Percentiles rank a stretch among this genome's conserved stretches.
Conservation (phyloP, 2,113 vertebrate species). For the Muntiacus muntjak region DNA sequence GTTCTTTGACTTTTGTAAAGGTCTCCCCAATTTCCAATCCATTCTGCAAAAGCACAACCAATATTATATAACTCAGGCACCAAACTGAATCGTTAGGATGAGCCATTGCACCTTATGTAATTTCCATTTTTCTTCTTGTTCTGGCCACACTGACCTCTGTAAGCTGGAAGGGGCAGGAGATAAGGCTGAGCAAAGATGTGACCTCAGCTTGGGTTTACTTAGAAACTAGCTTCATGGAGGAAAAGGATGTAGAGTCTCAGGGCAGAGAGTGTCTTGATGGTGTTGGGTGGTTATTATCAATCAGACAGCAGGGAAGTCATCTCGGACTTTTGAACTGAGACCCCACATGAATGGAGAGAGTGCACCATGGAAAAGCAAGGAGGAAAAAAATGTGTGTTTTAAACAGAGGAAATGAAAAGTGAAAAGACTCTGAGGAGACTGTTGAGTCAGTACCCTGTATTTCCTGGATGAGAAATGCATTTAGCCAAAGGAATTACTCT, state of each 20-base stretch:
- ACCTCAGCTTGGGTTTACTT: neutral
- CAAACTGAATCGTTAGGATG: neutral
- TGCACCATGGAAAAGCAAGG: rapidly evolving
- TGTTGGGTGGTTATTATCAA: neutral
- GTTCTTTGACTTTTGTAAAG: neutral
- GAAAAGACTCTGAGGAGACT: neutral
- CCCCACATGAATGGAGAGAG: neutral
- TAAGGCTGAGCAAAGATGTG: neutral
- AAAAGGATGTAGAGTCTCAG: neutral
- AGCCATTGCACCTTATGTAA: neutral
- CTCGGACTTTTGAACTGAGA: neutral
- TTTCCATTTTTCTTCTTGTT: neutral
- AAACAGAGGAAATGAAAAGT: neutral
- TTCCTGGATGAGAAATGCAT: neutral
- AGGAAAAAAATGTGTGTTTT: neutral
- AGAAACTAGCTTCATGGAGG: neutral
- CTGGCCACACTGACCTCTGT: rapidly evolving
- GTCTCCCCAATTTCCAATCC: neutral
- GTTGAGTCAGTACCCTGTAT: neutral
- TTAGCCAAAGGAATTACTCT: neutral
- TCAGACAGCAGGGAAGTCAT: neutral
- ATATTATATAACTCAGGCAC: neutral
- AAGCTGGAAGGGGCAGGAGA: neutral
- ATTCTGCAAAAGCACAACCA: neutral
- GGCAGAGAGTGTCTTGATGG: neutral